Base-by-base conservation (phyloP, 2,797 vertebrate genomes). In the Diplodus puntazzo region DNA sequence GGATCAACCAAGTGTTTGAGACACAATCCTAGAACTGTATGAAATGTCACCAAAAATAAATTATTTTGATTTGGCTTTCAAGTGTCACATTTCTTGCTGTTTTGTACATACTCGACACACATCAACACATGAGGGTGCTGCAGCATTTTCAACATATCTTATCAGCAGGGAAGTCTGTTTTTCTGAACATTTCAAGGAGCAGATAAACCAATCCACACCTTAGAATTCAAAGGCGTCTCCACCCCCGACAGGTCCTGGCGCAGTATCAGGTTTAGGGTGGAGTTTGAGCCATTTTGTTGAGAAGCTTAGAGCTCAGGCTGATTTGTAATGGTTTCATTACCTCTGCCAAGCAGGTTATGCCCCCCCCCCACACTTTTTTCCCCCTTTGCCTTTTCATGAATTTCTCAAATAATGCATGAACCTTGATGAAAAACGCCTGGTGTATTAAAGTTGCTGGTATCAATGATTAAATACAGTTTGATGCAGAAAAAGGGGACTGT, bases 11-110 rank as follows among this genome's bases (percentile, higher is more conserved):
- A 92, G 94, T 96, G 94, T 95, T 95, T 93, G 93, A 95, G 94
- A 95, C 94, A 95, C 94, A 94, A 95, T 95, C 93, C 91, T 94
- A 95, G 93, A 95, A 93, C 94, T 96, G 94, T 94, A 94, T 93
- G 93, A 95, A 92, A 94, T 94, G 94, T 96, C 95, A 95, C 93
- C 93, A 94, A 95, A 95, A 96, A 95, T 95, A 96, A 96, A 95
- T 96, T 95, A 95, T 96, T 96, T 96, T 95, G 95, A 95, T 96
- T 96, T 96, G 95, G 94, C 94, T 89, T 72, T 89, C 69, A 34
- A 81, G 89, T 90, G 75, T 89, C 82, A 30, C 14, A 30, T 83
- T 86, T 87, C 13, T 88, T 55, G 11, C 2, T 25, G 14, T 27
- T 58, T 30, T 74, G 1, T 52, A 11, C 1, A 20, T 17, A 10